A percentile compares a stretch with the other conserved stretches of the same genome.
phyloP scores from a whole-genome alignment of 2,888 invertebrate genomes.

The Colostygia pectinataria region DNA sequence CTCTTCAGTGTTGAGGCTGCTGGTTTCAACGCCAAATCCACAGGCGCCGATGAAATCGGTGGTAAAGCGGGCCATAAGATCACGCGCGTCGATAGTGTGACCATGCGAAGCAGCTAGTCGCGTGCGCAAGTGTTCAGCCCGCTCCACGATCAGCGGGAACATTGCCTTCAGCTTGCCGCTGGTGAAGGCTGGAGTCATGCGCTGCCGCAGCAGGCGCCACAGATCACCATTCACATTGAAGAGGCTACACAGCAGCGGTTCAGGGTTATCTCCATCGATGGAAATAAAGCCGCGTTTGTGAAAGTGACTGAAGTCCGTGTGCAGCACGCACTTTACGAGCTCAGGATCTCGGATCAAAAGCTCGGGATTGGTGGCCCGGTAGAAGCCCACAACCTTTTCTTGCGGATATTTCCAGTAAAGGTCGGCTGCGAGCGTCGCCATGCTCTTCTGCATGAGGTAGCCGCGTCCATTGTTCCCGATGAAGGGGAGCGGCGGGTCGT shows the following conservation, averaged over 20 bases:
- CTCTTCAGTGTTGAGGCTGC: slow-evolving; percentile 4
- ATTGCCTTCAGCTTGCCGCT: slow-evolving; percentile 7
- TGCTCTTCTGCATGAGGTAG: slow-evolving; percentile 42
- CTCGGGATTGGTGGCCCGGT: slow-evolving; percentile 5
- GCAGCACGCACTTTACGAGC: slow-evolving; percentile 4
- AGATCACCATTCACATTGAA: slow-evolving; percentile 60
- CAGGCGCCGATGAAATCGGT: slow-evolving; percentile 62
- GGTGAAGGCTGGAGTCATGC: slow-evolving; percentile 11
- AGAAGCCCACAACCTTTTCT: slow-evolving; percentile 35
- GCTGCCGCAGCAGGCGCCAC: slow-evolving; percentile 13
- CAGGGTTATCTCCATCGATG: neutral
- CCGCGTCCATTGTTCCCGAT: slow-evolving; percentile 34
- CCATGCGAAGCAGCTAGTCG: slow-evolving; percentile 40
- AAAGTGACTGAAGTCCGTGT: slow-evolving; percentile 6
- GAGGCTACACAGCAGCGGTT: slow-evolving; percentile 41
- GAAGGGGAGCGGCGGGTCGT: slow-evolving; percentile 46
- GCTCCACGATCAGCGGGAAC: slow-evolving; percentile 42
- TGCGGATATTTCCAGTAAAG: slow-evolving; percentile 51
- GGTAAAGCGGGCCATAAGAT: slow-evolving; percentile 61
- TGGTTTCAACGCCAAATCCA: slow-evolving; percentile 38
- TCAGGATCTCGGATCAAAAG: slow-evolving; percentile 2
- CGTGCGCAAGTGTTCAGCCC: slow-evolving; percentile 50
- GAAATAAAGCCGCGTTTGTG: neutral
- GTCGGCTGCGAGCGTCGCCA: slow-evolving; percentile 43
- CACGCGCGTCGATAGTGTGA: slow-evolving; percentile 48